Conservation (phyloP, 2,888 invertebrate species). For the Drosophila trichaetosa region DNA sequence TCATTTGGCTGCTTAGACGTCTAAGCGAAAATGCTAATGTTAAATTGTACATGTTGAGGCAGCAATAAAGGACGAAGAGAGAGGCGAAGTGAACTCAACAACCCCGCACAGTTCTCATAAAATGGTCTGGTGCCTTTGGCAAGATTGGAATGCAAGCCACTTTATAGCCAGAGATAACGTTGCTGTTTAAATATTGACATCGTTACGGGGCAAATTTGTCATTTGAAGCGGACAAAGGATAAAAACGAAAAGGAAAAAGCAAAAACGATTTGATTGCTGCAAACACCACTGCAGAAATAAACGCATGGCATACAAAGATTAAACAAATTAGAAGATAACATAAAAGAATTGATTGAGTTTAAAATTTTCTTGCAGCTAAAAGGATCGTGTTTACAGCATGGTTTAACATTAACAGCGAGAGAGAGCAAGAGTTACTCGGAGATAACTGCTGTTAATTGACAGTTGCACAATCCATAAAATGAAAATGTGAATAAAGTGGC, state of each 20-base stretch:
- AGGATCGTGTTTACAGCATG: not conserved
- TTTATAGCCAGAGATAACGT: constrained; percentile 6
- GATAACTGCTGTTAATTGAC: not conserved
- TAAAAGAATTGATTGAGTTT: not conserved
- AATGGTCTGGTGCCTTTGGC: constrained; percentile 5
- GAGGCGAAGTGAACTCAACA: not conserved
- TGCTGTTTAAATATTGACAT: constrained; percentile 3
- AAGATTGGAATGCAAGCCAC: constrained; percentile 1
- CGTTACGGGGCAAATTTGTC: not conserved
- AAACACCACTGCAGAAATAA: not conserved
- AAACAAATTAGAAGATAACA: not conserved
- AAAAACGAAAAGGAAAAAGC: not conserved
- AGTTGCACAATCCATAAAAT: not conserved
- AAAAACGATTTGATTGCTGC: not conserved
- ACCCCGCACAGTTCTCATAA: not conserved
- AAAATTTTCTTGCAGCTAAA: not conserved
- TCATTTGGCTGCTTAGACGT: not conserved
- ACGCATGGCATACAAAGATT: not conserved
- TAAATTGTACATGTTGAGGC: not conserved
- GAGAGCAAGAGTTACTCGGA: not conserved
- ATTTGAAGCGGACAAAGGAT: not conserved
- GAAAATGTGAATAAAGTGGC: not conserved
- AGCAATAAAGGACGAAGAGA: not conserved
- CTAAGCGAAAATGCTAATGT: not conserved
- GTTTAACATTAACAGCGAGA: not conserved